A percentile compares a stretch with the other conserved stretches of the same genome.
Conservation (phyloP, 2,113 vertebrate species). For the Paralichthys olivaceus region DNA sequence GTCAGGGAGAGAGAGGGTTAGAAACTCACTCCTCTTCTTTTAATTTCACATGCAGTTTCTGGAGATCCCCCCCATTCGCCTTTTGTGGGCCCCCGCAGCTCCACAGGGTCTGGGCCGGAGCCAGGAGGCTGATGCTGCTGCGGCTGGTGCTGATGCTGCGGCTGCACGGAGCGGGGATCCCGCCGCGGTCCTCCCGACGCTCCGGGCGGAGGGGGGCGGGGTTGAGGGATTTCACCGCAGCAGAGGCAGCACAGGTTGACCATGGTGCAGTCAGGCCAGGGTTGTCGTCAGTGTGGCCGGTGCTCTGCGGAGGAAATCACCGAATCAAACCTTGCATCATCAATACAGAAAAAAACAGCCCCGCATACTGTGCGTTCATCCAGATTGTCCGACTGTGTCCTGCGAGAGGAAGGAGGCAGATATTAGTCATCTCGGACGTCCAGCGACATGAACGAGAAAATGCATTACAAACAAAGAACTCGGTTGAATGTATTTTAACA, state of each 20-base stretch:
- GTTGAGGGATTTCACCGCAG: constrained; percentile 81
- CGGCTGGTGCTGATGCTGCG: constrained; percentile 40
- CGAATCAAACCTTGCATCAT: background rate
- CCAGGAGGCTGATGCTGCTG: constrained; percentile 69
- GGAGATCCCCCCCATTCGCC: constrained; percentile 7
- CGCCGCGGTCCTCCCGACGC: constrained; percentile 66
- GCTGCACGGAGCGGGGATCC: constrained; percentile 72
- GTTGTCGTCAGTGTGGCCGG: background rate
- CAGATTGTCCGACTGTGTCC: background rate
- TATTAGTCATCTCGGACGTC: background rate
- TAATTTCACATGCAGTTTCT: constrained; percentile 22
- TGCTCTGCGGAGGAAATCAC: background rate
- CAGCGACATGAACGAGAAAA: background rate
- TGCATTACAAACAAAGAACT: background rate
- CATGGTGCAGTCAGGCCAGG: constrained; percentile 64
- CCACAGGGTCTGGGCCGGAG: constrained; percentile 62
- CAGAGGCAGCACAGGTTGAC: constrained; percentile 79
- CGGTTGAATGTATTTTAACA: background rate
- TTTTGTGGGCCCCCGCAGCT: constrained; percentile 28
- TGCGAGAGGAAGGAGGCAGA: background rate
- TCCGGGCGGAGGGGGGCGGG: constrained; percentile 75
- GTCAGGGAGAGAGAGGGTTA: constrained; percentile 40
- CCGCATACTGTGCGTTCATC: background rate
- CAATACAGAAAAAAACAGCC: too few relatives aligned
- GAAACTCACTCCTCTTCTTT: constrained; percentile 33